These are phyloP conservation scores for Phlogophora meticulosa DNA, from an alignment of 2,888 invertebrate genomes.

Conservation along the genomic window DNA sequence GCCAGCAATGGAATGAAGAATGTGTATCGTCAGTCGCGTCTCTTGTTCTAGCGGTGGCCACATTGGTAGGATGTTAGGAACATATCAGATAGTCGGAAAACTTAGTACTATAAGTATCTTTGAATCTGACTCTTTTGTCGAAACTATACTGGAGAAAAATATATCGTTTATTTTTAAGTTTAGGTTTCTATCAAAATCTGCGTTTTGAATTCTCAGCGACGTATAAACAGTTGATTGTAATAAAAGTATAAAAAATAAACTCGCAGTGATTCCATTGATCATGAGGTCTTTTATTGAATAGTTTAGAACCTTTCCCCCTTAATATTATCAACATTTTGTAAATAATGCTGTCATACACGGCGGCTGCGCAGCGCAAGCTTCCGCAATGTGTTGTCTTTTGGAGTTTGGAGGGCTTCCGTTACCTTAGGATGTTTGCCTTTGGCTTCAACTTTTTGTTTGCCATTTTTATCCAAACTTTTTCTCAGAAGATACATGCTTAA, in stretches of 20 bases:
- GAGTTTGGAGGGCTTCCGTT: too few species aligned
- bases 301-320: conserved; percentile 54
- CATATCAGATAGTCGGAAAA: conserved; percentile 87
- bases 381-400: too few species aligned
- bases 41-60: conserved; percentile 48
- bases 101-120: conserved; percentile 91
- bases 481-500: too few species aligned
- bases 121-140: conserved; percentile 81
- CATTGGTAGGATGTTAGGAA: conserved; percentile 79
- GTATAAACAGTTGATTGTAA: conserved; percentile 89
- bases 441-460: too few species aligned
- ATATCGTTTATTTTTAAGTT: conserved; percentile 78
- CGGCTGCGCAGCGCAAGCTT: neutral
- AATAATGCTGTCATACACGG: neutral
- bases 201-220: conserved; percentile 83
- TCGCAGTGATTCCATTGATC: conserved; percentile 91
- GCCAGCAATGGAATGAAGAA: conserved; percentile 32
- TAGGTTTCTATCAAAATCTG: conserved; percentile 80
- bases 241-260: conserved; percentile 90
- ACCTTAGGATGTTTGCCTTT: too few species aligned
- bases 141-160: conserved; percentile 65
- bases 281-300: conserved; percentile 80
- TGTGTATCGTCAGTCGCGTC: neutral
- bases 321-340: neutral
- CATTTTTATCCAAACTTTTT: too few species aligned